phyloP scores from a whole-genome alignment of 2,113 vertebrate species.

The Benitochromis conjunctus region DNA sequence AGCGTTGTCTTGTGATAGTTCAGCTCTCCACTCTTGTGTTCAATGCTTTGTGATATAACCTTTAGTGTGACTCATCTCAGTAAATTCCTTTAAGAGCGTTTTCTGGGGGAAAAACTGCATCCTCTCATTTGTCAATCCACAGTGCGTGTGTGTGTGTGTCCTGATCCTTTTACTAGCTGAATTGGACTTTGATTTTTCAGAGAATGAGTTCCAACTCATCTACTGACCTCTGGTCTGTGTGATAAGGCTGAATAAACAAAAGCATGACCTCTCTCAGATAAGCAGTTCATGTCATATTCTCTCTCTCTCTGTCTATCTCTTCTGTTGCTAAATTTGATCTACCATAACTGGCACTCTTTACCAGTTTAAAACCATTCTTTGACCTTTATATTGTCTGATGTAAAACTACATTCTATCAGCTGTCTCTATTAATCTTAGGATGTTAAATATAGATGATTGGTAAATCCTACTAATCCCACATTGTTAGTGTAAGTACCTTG shows the following conservation, averaged over 20 bases:
- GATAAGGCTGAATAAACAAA: constrained; percentile 53
- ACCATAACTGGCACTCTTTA: neutral
- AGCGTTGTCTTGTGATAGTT: neutral
- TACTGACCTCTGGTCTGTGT: constrained; percentile 26
- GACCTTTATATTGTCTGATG: neutral
- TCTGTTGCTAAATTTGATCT: neutral
- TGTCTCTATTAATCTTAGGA: neutral
- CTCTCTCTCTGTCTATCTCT: neutral
- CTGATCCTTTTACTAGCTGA: neutral
- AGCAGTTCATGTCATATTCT: neutral
- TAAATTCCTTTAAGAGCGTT: neutral
- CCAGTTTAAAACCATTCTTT: neutral
- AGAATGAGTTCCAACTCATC: constrained; percentile 53
- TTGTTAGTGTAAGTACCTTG: neutral
- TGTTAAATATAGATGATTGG: neutral
- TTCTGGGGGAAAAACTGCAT: neutral
- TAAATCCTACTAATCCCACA: neutral
- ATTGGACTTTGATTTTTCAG: constrained; percentile 56
- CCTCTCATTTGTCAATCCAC: neutral
- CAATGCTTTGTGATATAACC: neutral
- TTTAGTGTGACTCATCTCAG: neutral
- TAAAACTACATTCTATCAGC: neutral
- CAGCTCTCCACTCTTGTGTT: neutral
- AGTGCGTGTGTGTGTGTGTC: neutral
- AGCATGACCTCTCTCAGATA: constrained; percentile 1